Evolutionary conservation across 2,888 invertebrate species (phyloP), one percentile per base, ranked within the genome.

Genomic region (Lithophane leautieri): DNA sequence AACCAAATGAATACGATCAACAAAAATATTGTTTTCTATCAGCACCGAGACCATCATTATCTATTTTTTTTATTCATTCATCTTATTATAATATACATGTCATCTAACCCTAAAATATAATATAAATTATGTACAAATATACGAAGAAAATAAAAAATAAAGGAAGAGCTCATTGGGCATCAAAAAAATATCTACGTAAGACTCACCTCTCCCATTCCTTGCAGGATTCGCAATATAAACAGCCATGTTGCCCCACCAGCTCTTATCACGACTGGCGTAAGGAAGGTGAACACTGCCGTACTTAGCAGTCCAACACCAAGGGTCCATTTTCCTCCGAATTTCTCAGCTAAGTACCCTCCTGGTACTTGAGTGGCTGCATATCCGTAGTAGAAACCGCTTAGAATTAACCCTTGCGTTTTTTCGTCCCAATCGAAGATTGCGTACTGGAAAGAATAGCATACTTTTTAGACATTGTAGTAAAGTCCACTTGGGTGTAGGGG

Each of bases 321-420:
- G 0, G 98, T 97, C 97, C 98, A 98, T 94, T 99, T 99, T 14
- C 98, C 99, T 40, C 99, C 99, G 82, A 98, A 98, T 88, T 97
- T 97, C 86, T 98, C 98, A 0, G 98, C 98, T 70, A 99, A 92
- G 84, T 98, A 97, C 56, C 98, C 99, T 34, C 98, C 99, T 0
- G 98, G 98, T 8, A 99, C 95, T 92, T 98, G 98, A 0, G 98
- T 98, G 0, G 98, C 92, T 14, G 98, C 97, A 91, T 98, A 98
- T 0, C 98, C 98, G 96, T 98, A 98, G 94, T 98, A 99, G 91
- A 99, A 98, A 0, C 98, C 98, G 62, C 98, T 98, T 4, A 98
- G 94, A 65, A 98, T 98, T 8, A 98, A 91, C 0, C 98, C 98
- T 96, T 98, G 98, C 0, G 97, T 97, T 78, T 96, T 92, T 88